Percentiles rank a stretch among this genome's conserved stretches.
phyloP scores from a whole-genome alignment of 2,888 invertebrate genomes.

The Syrista parreyssii region DNA sequence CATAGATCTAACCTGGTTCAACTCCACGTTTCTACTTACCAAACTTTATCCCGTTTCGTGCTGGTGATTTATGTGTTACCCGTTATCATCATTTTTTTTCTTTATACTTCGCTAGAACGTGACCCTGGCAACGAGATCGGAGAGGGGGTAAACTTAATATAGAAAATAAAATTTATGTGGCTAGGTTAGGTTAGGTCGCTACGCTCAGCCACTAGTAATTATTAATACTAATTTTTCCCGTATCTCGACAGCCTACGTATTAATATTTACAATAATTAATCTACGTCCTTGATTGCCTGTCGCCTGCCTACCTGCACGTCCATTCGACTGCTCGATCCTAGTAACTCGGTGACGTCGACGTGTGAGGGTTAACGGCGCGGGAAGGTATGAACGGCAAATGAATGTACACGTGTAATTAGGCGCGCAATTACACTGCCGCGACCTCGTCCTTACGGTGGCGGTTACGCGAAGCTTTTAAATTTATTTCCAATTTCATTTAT shows the following conservation, averaged over 20 bases:
- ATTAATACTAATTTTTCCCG: neutral
- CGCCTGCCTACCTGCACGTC: neutral
- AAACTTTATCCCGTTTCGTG: neutral
- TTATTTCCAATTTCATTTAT: constrained; percentile 4
- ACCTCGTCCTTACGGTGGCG: neutral
- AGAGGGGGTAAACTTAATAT: neutral
- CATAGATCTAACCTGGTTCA: neutral
- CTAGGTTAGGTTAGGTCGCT: neutral
- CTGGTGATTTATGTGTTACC: neutral
- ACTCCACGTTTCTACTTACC: neutral
- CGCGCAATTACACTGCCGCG: neutral
- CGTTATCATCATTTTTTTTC: neutral
- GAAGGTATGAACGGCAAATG: neutral
- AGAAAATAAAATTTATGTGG: neutral
- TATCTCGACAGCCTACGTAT: neutral
- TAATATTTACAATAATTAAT: neutral
- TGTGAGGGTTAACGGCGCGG: neutral
- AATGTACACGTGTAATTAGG: neutral
- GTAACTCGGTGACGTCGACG: neutral
- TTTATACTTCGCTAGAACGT: neutral
- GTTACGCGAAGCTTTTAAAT: neutral
- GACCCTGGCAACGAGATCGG: neutral
- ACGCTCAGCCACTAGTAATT: neutral
- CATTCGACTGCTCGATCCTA: neutral
- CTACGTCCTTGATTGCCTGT: neutral